Evolutionary conservation across 2,888 invertebrate genomes (phyloP), one percentile per base, ranked within the genome.

Genomic region (Keiferia lycopersicella): DNA sequence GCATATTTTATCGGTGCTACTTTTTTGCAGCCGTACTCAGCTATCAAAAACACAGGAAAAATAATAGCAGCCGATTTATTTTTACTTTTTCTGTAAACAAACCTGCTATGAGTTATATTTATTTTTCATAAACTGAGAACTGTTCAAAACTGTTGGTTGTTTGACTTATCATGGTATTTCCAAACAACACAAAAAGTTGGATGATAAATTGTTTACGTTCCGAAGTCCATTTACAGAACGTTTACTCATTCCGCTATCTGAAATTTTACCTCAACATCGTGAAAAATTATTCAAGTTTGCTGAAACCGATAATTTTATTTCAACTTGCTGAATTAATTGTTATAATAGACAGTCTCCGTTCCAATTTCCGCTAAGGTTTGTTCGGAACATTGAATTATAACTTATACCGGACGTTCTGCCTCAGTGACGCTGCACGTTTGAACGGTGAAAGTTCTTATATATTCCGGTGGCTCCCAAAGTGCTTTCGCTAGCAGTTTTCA

Each of bases 261-360:
- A 34, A 34, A 34, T 7, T 34, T 8, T 10, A 7, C 34, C 4
- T 34, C 10, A 8, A 34, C 34, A 34, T 34, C 8, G 8, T 34
- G 34, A 10, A 34, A 34, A 34, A 34, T 10, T 26, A 26, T 34
- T 34, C 10, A 10, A 34, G 34, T 34, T 34, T 10, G 34, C 10
- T 34, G 34, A 34, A 7, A 34, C 34, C 34, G 34, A 34, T 34
- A 34, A 34, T 34, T 4, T 34, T 4, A 34, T 6, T n/a, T 16
- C 1, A n/a, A 45, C 41, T 45, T 10, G n/a, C n/a, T 45, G 16
- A 16, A 45, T 7, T 2, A 14, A 16, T 16, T 51, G 8, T 18
- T 62, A 18, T 59, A 50, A 41, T 67, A 63, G 65, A 63, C 60
- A 67, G 57, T 65, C 63, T 67, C 51, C 63, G 53, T 67, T 62